These are phyloP conservation scores for Chymomyza caudatula DNA, from an alignment of 2,888 invertebrate species.

Conservation along the genomic window DNA sequence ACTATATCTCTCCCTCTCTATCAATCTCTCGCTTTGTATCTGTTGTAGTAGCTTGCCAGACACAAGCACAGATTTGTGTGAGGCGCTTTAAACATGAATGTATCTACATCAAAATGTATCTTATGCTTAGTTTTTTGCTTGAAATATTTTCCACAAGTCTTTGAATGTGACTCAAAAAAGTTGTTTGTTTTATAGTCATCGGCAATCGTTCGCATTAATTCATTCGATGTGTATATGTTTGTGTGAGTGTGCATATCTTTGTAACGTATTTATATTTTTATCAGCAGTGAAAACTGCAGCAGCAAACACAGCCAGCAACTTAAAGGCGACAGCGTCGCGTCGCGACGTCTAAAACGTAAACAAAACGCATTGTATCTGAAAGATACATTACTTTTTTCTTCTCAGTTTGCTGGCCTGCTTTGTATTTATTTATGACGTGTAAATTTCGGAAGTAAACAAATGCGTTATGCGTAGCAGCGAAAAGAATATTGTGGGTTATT, in stretches of 20 bases:
- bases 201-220: background rate
- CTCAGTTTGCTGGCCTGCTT: background rate
- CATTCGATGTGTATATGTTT: constrained; percentile 48
- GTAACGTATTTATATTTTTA: constrained; percentile 55
- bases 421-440: constrained; percentile 58
- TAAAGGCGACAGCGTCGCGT: background rate
- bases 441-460: constrained; percentile 60
- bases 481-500: constrained; percentile 36
- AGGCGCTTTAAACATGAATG: too few species aligned
- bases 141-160: constrained; percentile 58
- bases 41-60: background rate
- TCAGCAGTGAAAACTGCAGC: constrained; percentile 28
- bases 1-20: constrained; percentile 19
- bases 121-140: constrained; percentile 47
- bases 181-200: constrained; percentile 52
- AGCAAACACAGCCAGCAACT: background rate
- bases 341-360: background rate
- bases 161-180: constrained; percentile 21
- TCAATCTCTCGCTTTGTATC: constrained; percentile 2
- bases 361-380: background rate
- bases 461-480: constrained; percentile 15
- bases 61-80: too few species aligned
- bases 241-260: constrained; percentile 53
- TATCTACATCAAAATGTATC: too few species aligned
- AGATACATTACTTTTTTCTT: background rate